phyloP scores from a whole-genome alignment of 1,140 invertebrate genomes.

The Holotrichia oblita region DNA sequence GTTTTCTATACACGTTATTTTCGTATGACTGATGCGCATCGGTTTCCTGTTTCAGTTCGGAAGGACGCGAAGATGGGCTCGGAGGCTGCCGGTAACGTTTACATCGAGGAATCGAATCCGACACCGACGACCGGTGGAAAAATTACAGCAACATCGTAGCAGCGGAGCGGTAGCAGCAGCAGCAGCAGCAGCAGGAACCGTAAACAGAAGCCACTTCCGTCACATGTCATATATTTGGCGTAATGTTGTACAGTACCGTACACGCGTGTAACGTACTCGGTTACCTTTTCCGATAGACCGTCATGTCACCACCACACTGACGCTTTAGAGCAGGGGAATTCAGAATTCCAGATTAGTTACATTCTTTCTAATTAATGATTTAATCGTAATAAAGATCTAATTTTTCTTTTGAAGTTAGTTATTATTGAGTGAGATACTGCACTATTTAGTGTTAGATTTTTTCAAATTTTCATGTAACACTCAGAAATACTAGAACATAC shows the following conservation, averaged over 20 bases:
- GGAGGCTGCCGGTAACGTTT: conserved; percentile 64
- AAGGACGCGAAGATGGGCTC: conserved; percentile 57
- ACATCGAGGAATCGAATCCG: conserved; percentile 60
- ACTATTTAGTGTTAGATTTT: no score
- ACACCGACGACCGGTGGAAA: conserved; percentile 40
- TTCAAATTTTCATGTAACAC: no score
- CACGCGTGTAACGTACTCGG: background rate
- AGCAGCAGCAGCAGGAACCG: background rate
- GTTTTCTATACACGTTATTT: conserved; percentile 43
- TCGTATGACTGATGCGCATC: conserved; percentile 46
- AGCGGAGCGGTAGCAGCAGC: no score
- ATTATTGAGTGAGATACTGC: no score
- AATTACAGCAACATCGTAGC: conserved; percentile 24
- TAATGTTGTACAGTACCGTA: background rate
- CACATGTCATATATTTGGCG: conserved; percentile 28
- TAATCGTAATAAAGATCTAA: no score
- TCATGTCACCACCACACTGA: background rate
- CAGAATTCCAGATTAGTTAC: conserved; percentile 7
- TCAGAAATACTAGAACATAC: no score
- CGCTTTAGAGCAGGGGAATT: background rate
- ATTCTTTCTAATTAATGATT: background rate
- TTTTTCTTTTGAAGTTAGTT: no score
- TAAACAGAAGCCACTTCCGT: conserved; percentile 34
- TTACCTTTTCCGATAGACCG: background rate
- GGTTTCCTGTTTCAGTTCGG: conserved; percentile 55